Evolutionary conservation across 2,113 vertebrate species (phyloP).

Genomic region (Meles meles): DNA sequence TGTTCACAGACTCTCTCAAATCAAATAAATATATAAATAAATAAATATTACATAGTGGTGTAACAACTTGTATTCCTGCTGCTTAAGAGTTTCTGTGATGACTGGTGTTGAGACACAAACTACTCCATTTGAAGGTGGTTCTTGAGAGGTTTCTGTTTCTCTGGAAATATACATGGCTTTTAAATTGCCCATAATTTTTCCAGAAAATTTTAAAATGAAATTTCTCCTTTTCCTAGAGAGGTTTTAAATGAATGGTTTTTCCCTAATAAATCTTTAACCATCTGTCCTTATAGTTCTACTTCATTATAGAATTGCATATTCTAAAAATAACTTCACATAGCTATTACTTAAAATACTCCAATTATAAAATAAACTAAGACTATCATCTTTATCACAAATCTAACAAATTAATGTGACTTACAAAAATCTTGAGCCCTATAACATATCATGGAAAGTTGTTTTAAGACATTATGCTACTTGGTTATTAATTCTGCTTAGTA

Average conservation of each 20-base stretch:
- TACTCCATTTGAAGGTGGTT: neutral
- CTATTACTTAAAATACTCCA: constrained; percentile 1
- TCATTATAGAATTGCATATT: neutral
- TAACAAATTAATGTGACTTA: neutral
- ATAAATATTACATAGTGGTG: neutral
- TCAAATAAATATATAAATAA: neutral
- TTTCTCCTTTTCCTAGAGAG: neutral
- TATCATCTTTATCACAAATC: neutral
- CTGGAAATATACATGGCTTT: neutral
- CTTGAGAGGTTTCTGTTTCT: constrained; percentile 10
- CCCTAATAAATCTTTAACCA: neutral
- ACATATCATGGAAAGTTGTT: constrained; percentile 8
- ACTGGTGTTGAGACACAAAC: neutral
- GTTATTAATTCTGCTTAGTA: neutral
- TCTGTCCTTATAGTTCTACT: neutral
- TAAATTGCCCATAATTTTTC: neutral
- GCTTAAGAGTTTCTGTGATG: neutral
- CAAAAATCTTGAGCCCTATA: neutral
- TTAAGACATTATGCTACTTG: neutral
- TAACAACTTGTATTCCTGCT: constrained; percentile 34
- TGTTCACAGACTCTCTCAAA: neutral
- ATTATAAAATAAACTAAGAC: neutral
- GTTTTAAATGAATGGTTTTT: neutral
- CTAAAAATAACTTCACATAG: neutral
- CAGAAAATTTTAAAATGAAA: neutral